These are phyloP conservation scores for Epizoanthus ramosus DNA, from an alignment of 92 coral and sea anemone genomes.

Conservation along the genomic window DNA sequence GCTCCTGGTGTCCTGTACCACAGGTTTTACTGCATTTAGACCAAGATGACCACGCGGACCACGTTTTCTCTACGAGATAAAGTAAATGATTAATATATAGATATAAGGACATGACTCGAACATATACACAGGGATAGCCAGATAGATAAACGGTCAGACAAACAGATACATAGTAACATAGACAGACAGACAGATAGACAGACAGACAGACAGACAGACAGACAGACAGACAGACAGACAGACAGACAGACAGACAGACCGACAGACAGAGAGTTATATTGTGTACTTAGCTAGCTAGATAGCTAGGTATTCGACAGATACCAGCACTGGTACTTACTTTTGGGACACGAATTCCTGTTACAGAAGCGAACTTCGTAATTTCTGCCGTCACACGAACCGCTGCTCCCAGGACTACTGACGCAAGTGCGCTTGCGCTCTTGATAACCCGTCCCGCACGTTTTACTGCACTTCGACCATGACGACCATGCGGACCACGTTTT, in stretches of 20 bases:
- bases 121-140: too few relatives aligned
- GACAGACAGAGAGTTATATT: too few relatives aligned
- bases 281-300: too few relatives aligned
- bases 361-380: not conserved
- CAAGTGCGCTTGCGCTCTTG: slow-evolving; percentile 24
- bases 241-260: too few relatives aligned
- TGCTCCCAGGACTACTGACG: not conserved
- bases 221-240: not conserved
- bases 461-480: slow-evolving; percentile 11
- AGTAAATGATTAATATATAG: not conserved
- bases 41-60: slow-evolving; percentile 28
- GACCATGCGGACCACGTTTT: slow-evolving; percentile 17
- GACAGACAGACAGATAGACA: too few relatives aligned
- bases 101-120: not conserved
- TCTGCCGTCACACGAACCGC: not conserved
- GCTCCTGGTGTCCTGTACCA: slow-evolving; percentile 5
- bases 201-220: too few relatives aligned
- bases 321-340: too few relatives aligned
- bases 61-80: not conserved
- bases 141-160: too few relatives aligned
- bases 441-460: slow-evolving; percentile 16
- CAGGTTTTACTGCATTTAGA: slow-evolving; percentile 21
- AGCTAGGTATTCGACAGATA: too few relatives aligned
- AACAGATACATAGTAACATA: too few relatives aligned
- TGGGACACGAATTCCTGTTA: not conserved